Conservation (phyloP, 2,888 invertebrate genomes). For the Phragmatobia fuliginosa region DNA sequence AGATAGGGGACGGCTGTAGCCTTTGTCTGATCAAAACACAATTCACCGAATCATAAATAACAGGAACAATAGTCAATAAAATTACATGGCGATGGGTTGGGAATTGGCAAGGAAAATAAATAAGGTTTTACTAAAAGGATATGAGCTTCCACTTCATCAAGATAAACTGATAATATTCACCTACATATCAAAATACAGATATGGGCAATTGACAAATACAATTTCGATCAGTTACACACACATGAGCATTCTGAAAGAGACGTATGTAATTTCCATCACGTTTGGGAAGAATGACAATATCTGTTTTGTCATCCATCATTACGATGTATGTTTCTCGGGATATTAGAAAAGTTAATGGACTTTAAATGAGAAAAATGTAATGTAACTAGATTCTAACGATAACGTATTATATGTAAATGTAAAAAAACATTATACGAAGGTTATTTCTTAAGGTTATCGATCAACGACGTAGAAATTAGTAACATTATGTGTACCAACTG, state of each 20-base stretch:
- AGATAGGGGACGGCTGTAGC: conserved; percentile 70
- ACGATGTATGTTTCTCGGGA: conserved; percentile 5
- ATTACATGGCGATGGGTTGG: conserved; percentile 74
- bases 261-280: conserved; percentile 40
- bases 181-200: conserved; percentile 44
- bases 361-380: conserved; percentile 1
- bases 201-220: conserved; percentile 24
- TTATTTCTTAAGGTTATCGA: neutral
- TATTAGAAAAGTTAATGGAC: conserved; percentile 4
- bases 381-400: neutral
- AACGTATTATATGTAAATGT: neutral
- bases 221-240: conserved; percentile 21
- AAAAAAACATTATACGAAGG: neutral
- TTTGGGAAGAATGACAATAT: conserved; percentile 33
- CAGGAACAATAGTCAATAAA: conserved; percentile 83
- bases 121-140: conserved; percentile 64
- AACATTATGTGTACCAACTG: neutral
- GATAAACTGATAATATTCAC: conserved; percentile 63
- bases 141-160: conserved; percentile 62
- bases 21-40: conserved; percentile 81
- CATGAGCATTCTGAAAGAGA: conserved; percentile 20
- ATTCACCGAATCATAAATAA: conserved; percentile 81
- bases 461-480: neutral
- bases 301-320: conserved; percentile 42
- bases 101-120: conserved; percentile 73